A percentile compares a stretch with the other conserved stretches of the same genome.
Evolutionary conservation across 1,140 invertebrate genomes (phyloP).

Genomic region (Aphaenogaster ashmeadi): DNA sequence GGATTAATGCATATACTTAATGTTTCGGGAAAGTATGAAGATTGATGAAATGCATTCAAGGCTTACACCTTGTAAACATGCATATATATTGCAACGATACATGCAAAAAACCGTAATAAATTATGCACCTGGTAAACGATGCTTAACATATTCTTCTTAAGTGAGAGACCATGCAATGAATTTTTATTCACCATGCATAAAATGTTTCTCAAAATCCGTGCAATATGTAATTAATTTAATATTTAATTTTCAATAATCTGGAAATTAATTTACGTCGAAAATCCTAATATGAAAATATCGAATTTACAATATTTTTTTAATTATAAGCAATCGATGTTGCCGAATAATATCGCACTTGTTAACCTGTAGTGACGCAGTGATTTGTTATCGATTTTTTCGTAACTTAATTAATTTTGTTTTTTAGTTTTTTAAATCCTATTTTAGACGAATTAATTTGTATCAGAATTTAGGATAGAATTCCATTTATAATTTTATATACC

Average conservation of each 20-base stretch:
- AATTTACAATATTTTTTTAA: not conserved
- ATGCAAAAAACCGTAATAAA: not conserved
- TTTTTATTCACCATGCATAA: not conserved
- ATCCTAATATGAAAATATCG: not conserved
- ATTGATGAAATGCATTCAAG: slow-evolving; percentile 31
- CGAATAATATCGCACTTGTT: not conserved
- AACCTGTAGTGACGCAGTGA: not conserved
- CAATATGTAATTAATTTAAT: not conserved
- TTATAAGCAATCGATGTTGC: not conserved
- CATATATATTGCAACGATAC: slow-evolving; percentile 2
- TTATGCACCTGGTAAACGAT: not conserved
- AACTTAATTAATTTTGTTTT: not conserved
- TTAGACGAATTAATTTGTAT: not conserved
- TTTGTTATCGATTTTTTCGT: not conserved
- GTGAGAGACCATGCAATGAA: not conserved
- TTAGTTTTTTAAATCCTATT: not conserved
- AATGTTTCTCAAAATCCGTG: not conserved
- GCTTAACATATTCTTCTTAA: not conserved
- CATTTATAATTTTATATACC: not conserved
- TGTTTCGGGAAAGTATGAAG: slow-evolving; percentile 22
- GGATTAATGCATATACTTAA: slow-evolving; percentile 14
- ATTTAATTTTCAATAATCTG: not conserved
- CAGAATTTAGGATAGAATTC: not conserved
- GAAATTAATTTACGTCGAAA: not conserved
- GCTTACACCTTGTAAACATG: not conserved